Base-by-base conservation (phyloP, 2,797 vertebrate species). In the Dromococcyx pavoninus region DNA sequence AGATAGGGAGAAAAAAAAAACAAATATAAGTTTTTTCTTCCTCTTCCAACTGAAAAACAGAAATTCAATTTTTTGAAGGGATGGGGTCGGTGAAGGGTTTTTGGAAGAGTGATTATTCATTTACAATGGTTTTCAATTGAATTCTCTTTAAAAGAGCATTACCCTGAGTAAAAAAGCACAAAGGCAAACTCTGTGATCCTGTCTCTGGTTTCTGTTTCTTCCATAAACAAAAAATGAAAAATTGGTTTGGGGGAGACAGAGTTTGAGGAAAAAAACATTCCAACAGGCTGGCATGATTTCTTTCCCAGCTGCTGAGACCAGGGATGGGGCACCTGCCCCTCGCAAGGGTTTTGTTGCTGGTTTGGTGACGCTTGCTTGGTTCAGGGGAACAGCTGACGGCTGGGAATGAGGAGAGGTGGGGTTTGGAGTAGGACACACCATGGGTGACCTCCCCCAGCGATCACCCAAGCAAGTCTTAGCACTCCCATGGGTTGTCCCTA, bases 371-470 rank as follows among this genome's bases (percentile, higher is more conserved):
- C 5, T 27, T 2, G 0, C 48, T 50, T 10, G 48, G 35, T 21
- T 50, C 4, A 1, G n/a, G 46, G 46, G 41, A 77, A 43, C 1
- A 2, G 61, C 54, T 79, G 56, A 41, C 12, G 25, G n/a, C 39
- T n/a, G 41, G 46, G 32, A 60, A 48, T 0, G 0, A 24, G 64
- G 43, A 60, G 41, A 57, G 10, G 24, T 10, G 33, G 51, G 51
- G 6, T 17, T 72, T 39, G 24, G 60, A 15, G 76, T 25, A 30
- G 66, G 39, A 32, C 21, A 57, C 32, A 21, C 6, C 73, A 19
- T 2, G 2, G 41, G 7, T 0, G 0, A 53, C 11, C 3, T 53
- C 28, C 22, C 35, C 11, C 85, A 57, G 43, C 0, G 2, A 70
- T 17, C 60, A 22, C 28, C 28, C 1, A 0, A 74, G 57, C 41